Base-by-base conservation (phyloP, 2,888 invertebrate genomes). In the Drosophila parthenogenetica region DNA sequence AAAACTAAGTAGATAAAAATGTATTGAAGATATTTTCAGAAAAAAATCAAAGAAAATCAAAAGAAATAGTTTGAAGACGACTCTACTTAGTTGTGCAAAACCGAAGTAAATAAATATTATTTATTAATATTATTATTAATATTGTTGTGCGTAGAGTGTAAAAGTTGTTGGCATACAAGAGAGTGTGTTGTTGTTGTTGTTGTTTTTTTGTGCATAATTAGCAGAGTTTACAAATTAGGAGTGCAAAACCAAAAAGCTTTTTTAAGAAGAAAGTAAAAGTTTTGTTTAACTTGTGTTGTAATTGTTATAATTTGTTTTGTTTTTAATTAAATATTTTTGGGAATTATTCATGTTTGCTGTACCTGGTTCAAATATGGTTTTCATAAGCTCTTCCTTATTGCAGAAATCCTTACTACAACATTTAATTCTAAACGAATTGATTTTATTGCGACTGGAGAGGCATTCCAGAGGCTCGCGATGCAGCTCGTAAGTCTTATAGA, bases 341-440 rank as follows among this genome's bases (percentile, higher is more conserved):
- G 57, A 59, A 45, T 10, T 39, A 43, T 39, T 29, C 4, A 50
- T 50, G 35, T 37, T 74, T 79, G 69, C 76, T 85, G 80, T 92
- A 91, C 92, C 91, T 92, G 81, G 82, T 79, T 89, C 83, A 85
- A 91, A 90, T 86, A 88, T 89, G 91, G 90, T 89, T 87, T 87
- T 90, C 85, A 92, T 87, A 79, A 92, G 81, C 85, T 90, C 91
- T 83, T 92, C 90, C 87, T 91, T 92, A 90, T 93, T 93, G 92
- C 92, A 93, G 91, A 90, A 92, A 90, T 92, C 92, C 79, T 84
- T 89, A 76, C 87, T 89, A 90, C 92, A 92, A 91, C 92, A 92
- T 78, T 90, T 85, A 87, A 92, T 89, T 89, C 83, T 91, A 92
- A 86, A 92, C 76, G 90, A 74, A 85, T 92, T 81, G 80, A 89